These are phyloP conservation scores for Caerostris extrusa DNA, from an alignment of 1,140 invertebrate genomes.

Conservation along the genomic window DNA sequence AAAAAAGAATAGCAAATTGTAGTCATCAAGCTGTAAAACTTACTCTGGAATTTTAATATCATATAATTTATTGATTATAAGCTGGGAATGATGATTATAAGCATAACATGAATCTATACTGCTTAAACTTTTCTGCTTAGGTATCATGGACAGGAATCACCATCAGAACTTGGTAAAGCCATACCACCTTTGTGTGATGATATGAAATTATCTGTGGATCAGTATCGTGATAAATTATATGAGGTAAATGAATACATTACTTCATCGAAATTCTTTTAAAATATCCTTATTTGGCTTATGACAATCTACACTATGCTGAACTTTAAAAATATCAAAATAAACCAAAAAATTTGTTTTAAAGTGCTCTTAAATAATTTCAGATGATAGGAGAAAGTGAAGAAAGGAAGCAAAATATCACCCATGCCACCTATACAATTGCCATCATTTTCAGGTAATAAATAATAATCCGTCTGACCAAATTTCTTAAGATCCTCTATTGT, in stretches of 20 bases:
- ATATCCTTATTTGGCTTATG: not conserved
- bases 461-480: too few relatives aligned
- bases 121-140: not conserved
- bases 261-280: not conserved
- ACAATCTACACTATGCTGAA: not conserved
- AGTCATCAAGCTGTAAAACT: too few relatives aligned
- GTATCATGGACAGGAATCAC: conserved; percentile 64
- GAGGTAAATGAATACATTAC: conserved; percentile 20
- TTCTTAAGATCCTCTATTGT: too few relatives aligned
- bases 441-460: conserved; percentile 57
- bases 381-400: conserved; percentile 72
- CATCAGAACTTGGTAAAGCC: conserved; percentile 59
- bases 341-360: not conserved
- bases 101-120: not conserved
- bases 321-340: not conserved
- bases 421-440: conserved; percentile 70
- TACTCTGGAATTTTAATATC: too few relatives aligned
- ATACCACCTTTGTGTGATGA: conserved; percentile 72
- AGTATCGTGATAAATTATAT: conserved; percentile 73
- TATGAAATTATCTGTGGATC: conserved; percentile 72
- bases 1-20: too few relatives aligned
- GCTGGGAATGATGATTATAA: not conserved
- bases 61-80: too few relatives aligned
- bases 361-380: not conserved
- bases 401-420: not conserved